Base-by-base conservation (phyloP, 2,797 vertebrate species). In the Smutsia gigantea region DNA sequence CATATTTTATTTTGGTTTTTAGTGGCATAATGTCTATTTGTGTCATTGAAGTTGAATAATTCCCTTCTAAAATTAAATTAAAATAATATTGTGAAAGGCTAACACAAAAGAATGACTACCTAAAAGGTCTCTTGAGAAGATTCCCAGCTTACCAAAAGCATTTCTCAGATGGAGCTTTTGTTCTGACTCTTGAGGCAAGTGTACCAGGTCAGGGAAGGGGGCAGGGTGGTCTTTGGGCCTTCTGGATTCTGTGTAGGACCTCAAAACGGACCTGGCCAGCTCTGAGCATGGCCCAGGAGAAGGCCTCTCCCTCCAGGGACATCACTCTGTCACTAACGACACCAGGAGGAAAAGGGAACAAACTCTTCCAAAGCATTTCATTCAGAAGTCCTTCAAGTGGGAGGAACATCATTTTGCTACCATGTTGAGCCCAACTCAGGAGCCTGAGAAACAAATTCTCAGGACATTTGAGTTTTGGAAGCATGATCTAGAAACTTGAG, bases 1-100 rank as follows among this genome's bases (percentile, higher is more conserved):
- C n/a, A 37, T 64, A 87, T 88, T 95, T 97, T 81, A 37, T 72
- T 90, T 95, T 90, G 63, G 4, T 79, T 88, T 93, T 97, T 95
- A 95, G 68, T 96, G 37, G 14, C 81, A 59, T 49, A 78, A 79
- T 85, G 8, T 84, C 77, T 37, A 89, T 83, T 92, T 94, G 61
- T 94, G 79, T 79, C 79, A 96, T 31, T 92, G 81, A 8, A 95
- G 64, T 59, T 93, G 59, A 94, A 34, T 83, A 79, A 53, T 42
- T 94, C 53, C 23, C 51, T 94, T 95, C 53, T 81, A 89, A 97
- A 93, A 96, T 96, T 90, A 90, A 96, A 93, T 95, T 77, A 87
- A 93, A 97, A 69, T 64, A 94, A 74, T 96, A 94, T 37, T 66
- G 23, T 94, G 71, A 88, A 93, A 93, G 63, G 57, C 95, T 97